These are phyloP conservation scores for Exephanes ischioxanthus DNA, from an alignment of 2,888 invertebrate species.

Conservation along the genomic window DNA sequence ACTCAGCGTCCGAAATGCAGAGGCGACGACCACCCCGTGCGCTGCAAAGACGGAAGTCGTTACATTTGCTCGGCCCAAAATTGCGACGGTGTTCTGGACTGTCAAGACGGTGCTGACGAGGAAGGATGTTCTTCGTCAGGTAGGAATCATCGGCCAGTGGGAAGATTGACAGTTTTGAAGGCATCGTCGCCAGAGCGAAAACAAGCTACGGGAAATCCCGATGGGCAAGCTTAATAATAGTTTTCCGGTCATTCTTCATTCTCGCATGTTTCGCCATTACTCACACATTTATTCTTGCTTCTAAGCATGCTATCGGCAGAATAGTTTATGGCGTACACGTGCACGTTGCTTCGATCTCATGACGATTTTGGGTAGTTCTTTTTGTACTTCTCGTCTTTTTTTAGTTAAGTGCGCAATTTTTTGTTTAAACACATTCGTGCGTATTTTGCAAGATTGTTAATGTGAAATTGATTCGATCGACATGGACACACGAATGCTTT, in stretches of 20 bases:
- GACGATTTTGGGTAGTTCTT: not conserved
- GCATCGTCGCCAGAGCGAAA: not conserved
- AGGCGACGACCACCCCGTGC: constrained; percentile 85
- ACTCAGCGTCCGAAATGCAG: constrained; percentile 82
- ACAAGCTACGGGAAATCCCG: not conserved
- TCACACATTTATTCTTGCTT: not conserved
- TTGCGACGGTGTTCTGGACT: constrained; percentile 89
- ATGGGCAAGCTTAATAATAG: not conserved
- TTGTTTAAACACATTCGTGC: not conserved
- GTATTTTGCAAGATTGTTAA: not conserved
- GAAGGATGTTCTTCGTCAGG: constrained; percentile 85
- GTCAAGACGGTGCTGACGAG: constrained; percentile 90
- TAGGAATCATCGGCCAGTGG: constrained; percentile 61
- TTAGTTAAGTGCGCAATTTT: not conserved
- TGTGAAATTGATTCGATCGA: not conserved
- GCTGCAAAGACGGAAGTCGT: constrained; percentile 85
- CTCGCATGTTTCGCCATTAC: not conserved
- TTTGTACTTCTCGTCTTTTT: not conserved
- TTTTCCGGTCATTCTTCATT: not conserved
- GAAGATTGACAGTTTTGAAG: not conserved
- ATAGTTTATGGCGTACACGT: not conserved
- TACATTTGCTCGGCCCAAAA: constrained; percentile 87
- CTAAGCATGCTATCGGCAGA: not conserved
- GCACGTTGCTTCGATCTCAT: not conserved
- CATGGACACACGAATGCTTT: not conserved